Percentiles rank a stretch among this genome's conserved stretches.
Evolutionary conservation across 2,797 vertebrate species (phyloP).

Genomic region (Cheirogaleus major): DNA sequence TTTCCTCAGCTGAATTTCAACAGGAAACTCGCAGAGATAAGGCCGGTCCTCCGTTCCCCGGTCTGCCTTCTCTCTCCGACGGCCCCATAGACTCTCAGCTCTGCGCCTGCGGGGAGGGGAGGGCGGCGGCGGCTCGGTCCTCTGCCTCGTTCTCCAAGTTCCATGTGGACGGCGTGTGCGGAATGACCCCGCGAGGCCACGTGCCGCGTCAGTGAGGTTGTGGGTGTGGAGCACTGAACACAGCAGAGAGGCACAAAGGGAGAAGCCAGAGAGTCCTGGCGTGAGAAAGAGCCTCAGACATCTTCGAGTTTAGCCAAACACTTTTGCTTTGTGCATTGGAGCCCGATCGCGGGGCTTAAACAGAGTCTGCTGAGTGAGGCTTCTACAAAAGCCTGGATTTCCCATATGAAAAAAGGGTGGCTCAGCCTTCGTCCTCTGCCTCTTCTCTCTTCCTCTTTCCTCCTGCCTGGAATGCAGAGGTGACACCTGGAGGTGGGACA

Average conservation of each 20-base stretch:
- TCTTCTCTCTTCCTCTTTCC: neutral
- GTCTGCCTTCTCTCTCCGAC: neutral
- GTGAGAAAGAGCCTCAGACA: neutral
- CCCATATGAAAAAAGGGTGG: neutral
- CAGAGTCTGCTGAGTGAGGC: neutral
- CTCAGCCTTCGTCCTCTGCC: neutral
- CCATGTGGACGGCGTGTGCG: neutral
- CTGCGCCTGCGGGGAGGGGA: neutral
- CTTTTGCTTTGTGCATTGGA: too few species aligned
- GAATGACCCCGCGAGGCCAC: neutral
- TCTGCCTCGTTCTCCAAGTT: neutral
- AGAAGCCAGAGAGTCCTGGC: neutral
- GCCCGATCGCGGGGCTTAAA: accelerated
- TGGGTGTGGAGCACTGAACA: neutral
- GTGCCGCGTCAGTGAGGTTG: neutral
- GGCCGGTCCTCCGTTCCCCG: neutral
- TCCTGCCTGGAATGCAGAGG: neutral
- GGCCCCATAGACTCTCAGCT: neutral
- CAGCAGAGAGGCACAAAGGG: neutral
- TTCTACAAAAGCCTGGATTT: neutral
- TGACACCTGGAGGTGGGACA: neutral
- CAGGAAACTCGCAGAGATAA: neutral
- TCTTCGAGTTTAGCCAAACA: neutral
- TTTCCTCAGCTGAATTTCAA: neutral
- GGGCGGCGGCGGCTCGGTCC: neutral